Evolutionary conservation across 2,888 invertebrate species (phyloP).

Genomic region (Campaea margaritaria): DNA sequence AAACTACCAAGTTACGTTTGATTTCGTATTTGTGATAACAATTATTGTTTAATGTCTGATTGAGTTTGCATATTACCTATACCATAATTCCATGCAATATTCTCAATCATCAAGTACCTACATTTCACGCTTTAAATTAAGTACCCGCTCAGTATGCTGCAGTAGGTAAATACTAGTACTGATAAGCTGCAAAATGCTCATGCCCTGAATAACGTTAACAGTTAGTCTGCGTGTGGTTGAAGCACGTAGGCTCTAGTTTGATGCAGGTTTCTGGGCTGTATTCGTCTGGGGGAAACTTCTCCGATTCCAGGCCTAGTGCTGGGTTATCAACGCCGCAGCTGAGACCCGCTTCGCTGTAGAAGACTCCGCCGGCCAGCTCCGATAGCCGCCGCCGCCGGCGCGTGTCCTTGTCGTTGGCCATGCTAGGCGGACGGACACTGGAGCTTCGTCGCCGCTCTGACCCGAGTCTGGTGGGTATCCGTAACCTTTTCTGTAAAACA

Average conservation of each 20-base stretch:
- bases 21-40: too few species aligned
- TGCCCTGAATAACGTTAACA: neutral
- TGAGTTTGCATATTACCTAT: too few species aligned
- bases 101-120: neutral
- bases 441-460: constrained; percentile 75
- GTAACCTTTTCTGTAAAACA: constrained; percentile 64
- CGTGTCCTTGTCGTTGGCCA: constrained; percentile 76
- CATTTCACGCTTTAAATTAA: constrained; percentile 17
- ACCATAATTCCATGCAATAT: too few species aligned
- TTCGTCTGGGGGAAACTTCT: constrained; percentile 66
- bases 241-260: constrained; percentile 53
- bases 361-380: constrained; percentile 79
- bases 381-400: constrained; percentile 76
- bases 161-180: constrained; percentile 31
- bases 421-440: constrained; percentile 73
- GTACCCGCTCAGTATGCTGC: constrained; percentile 8
- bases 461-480: constrained; percentile 70
- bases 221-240: constrained; percentile 27
- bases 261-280: constrained; percentile 55
- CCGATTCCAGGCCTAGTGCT: constrained; percentile 69
- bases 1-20: too few species aligned
- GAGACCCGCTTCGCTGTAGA: constrained; percentile 74
- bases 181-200: constrained; percentile 22
- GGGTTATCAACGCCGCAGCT: constrained; percentile 71
- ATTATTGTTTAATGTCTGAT: too few species aligned